Evolutionary conservation across 1,140 invertebrate species (phyloP).

Genomic region (Drosophila setifemur): DNA sequence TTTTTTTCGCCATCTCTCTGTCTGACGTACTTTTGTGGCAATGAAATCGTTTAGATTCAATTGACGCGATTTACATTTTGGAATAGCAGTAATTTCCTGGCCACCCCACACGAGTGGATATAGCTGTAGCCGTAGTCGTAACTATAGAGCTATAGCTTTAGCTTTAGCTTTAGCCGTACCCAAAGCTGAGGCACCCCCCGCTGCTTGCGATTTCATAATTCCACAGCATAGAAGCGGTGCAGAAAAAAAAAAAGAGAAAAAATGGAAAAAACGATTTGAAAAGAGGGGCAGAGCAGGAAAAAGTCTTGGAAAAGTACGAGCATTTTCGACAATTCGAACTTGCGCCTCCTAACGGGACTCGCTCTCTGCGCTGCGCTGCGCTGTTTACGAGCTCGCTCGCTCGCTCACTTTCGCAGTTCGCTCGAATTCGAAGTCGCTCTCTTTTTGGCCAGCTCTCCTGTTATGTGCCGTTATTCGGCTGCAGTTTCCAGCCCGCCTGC

Average conservation of each 20-base stretch:
- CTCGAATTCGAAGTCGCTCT: slow-evolving; percentile 4
- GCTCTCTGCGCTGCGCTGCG: slow-evolving; percentile 28
- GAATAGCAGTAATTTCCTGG: slow-evolving; percentile 77
- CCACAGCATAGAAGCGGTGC: slow-evolving; percentile 30
- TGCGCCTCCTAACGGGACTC: slow-evolving; percentile 15
- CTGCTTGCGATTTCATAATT: slow-evolving; percentile 72
- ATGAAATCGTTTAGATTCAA: slow-evolving; percentile 80
- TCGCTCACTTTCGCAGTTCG: slow-evolving; percentile 50
- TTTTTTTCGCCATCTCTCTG: slow-evolving; percentile 8
- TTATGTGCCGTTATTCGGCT: slow-evolving; percentile 57
- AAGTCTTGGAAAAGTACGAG: slow-evolving; percentile 54
- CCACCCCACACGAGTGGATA: slow-evolving; percentile 45
- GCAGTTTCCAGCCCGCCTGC: slow-evolving; percentile 59
- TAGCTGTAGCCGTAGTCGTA: too few species aligned
- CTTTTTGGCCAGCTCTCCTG: not conserved
- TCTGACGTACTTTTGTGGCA: slow-evolving; percentile 66
- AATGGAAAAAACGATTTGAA: slow-evolving; percentile 12
- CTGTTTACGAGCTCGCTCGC: slow-evolving; percentile 31
- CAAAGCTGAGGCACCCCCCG: too few species aligned
- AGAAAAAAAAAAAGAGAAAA: slow-evolving; percentile 9
- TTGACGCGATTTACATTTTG: slow-evolving; percentile 77
- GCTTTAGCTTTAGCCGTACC: too few species aligned
- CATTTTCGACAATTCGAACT: slow-evolving; percentile 42
- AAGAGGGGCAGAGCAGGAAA: slow-evolving; percentile 18
- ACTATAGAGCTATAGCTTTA: too few species aligned